A percentile compares a stretch with the other conserved stretches of the same genome.
These are phyloP conservation scores for Tuta absoluta DNA, from an alignment of 2,888 invertebrate genomes.

Conservation along the genomic window DNA sequence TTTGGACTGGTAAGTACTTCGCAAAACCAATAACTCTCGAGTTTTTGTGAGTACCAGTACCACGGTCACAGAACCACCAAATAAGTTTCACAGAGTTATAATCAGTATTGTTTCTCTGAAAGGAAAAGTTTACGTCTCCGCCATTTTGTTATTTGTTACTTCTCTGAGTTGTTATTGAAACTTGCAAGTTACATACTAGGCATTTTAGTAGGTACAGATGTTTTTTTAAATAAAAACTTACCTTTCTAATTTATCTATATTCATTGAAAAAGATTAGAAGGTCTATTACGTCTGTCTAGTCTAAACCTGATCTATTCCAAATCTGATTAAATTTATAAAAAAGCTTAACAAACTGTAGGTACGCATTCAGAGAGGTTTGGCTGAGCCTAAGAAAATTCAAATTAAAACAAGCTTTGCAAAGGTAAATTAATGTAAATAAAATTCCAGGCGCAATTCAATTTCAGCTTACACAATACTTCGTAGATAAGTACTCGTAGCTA, in stretches of 20 bases:
- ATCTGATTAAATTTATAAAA: too few relatives aligned
- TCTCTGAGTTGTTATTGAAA: constrained; percentile 17
- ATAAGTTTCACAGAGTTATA: constrained; percentile 31
- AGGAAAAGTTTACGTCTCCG: constrained; percentile 50
- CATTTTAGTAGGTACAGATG: neutral
- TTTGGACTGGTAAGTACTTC: neutral
- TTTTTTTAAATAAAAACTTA: too few relatives aligned
- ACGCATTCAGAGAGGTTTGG: too few relatives aligned
- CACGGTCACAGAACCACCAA: constrained; percentile 18
- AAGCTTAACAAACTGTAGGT: too few relatives aligned
- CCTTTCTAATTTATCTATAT: too few relatives aligned
- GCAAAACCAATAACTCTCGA: constrained; percentile 5
- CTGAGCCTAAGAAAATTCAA: too few relatives aligned
- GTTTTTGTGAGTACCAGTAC: neutral
- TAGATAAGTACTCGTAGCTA: neutral
- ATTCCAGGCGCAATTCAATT: neutral
- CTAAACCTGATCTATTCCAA: too few relatives aligned
- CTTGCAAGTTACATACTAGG: neutral
- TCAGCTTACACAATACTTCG: neutral
- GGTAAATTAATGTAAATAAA: too few relatives aligned
- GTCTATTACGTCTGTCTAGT: too few relatives aligned
- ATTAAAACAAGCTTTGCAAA: too few relatives aligned
- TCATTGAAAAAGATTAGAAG: too few relatives aligned
- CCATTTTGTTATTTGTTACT: constrained; percentile 52
- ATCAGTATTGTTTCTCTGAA: constrained; percentile 44